A percentile compares a stretch with the other conserved stretches of the same genome.
phyloP scores from a whole-genome alignment of 1,140 invertebrate species.

The Bombus ignitus region DNA sequence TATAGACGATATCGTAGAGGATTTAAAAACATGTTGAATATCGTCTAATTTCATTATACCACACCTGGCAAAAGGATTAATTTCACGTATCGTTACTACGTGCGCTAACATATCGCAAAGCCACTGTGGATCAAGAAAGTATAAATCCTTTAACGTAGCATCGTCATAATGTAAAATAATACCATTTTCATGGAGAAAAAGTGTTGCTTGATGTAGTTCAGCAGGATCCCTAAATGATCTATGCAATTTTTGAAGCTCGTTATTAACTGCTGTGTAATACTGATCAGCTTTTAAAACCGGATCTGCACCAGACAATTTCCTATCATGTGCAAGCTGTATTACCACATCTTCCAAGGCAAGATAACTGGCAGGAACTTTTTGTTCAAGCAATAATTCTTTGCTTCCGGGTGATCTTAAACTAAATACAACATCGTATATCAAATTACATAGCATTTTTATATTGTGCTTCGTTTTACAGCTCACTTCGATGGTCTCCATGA shows the following conservation, averaged over 20 bases:
- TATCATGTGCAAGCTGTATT: constrained; percentile 89
- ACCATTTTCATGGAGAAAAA: constrained; percentile 99
- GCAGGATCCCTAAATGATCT: constrained; percentile 92
- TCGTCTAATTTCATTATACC: constrained; percentile 97
- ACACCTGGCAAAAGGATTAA: constrained; percentile 96
- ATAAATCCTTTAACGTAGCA: constrained; percentile 95
- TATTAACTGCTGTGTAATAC: constrained; percentile 89
- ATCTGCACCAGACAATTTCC: constrained; percentile 87
- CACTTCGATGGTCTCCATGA: constrained; percentile 96
- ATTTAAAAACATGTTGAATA: constrained; percentile 96
- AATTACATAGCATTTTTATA: constrained; percentile 94
- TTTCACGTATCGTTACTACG: constrained; percentile 97
- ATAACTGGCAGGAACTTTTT: constrained; percentile 98
- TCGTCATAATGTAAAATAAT: constrained; percentile 99
- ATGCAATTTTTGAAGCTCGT: constrained; percentile 87
- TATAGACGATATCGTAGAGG: constrained; percentile 82
- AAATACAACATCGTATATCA: constrained; percentile 97
- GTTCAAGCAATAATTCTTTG: constrained; percentile 95
- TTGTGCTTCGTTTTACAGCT: constrained; percentile 95
- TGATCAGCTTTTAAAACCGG: constrained; percentile 95
- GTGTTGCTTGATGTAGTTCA: constrained; percentile 96
- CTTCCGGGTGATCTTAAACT: constrained; percentile 94
- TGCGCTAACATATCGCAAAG: constrained; percentile 98
- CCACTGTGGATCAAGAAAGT: constrained; percentile 99
- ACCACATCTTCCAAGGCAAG: constrained; percentile 96